These are phyloP conservation scores for Apolygus lucorum DNA, from an alignment of 1,140 invertebrate genomes.

Conservation along the genomic window DNA sequence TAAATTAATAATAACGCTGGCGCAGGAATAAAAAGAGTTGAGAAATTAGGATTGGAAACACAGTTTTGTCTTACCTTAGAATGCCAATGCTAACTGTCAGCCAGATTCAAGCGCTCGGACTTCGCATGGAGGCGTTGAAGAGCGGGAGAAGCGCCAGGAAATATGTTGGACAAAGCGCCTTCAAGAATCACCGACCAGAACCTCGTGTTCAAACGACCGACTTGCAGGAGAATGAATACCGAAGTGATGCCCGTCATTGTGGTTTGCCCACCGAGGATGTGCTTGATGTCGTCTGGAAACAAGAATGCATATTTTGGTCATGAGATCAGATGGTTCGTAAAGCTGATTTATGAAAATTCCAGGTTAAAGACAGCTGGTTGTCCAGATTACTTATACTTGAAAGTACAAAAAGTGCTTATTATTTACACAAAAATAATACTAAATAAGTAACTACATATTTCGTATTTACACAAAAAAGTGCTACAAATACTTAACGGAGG, in stretches of 20 bases:
- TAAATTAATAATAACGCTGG: no score
- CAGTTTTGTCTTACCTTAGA: not conserved
- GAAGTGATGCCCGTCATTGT: conserved; percentile 76
- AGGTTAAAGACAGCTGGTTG: no score
- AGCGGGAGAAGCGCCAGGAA: conserved; percentile 36
- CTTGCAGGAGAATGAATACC: conserved; percentile 82
- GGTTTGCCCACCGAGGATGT: conserved; percentile 84
- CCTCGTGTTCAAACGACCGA: conserved; percentile 72
- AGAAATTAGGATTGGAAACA: no score
- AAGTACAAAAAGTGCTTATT: no score
- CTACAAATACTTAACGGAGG: no score
- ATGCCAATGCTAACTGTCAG: not conserved
- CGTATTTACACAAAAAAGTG: no score
- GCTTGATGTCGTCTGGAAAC: conserved; percentile 74
- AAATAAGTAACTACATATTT: no score
- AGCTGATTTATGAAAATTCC: no score
- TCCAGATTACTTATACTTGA: not conserved
- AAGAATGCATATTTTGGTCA: conserved; percentile 20
- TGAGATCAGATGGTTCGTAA: no score
- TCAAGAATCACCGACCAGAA: conserved; percentile 82
- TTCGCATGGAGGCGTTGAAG: conserved; percentile 21
- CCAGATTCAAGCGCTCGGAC: not conserved
- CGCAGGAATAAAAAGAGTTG: no score
- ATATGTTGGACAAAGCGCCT: conserved; percentile 63
- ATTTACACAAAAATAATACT: no score